These are phyloP conservation scores for Tragelaphus imberbis DNA, from an alignment of 2,113 vertebrate genomes.

Conservation along the genomic window DNA sequence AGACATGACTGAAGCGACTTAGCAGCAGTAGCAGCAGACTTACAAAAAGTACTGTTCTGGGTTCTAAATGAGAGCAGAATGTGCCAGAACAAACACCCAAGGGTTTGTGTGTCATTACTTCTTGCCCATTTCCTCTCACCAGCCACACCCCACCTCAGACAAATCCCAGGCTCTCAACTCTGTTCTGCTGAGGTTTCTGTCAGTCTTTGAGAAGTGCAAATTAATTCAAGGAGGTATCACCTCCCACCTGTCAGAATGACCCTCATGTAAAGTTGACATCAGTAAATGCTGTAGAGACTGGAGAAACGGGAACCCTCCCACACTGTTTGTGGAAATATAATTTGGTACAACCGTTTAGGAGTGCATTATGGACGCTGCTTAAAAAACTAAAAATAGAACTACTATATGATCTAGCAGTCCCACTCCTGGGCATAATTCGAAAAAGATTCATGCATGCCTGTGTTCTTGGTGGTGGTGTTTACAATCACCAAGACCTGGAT, in stretches of 20 bases:
- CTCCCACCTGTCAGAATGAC: background rate
- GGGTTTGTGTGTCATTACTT: background rate
- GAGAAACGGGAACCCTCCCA: background rate
- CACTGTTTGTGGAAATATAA: background rate
- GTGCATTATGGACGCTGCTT: background rate
- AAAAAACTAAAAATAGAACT: background rate
- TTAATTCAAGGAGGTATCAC: background rate
- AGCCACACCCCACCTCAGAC: background rate
- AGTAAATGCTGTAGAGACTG: background rate
- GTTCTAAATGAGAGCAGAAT: background rate
- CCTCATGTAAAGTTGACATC: background rate
- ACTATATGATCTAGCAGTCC: background rate
- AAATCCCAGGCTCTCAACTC: background rate
- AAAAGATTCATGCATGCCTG: background rate
- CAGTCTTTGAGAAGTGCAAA: background rate
- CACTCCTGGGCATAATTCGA: background rate
- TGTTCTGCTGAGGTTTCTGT: background rate
- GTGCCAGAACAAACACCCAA: background rate
- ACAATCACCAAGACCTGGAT: background rate
- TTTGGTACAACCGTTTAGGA: background rate
- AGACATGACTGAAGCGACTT: too few relatives aligned
- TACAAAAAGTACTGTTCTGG: background rate
- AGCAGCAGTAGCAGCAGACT: background rate
- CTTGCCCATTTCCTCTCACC: background rate
- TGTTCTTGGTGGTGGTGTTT: background rate